These are phyloP conservation scores for Tetragonula clypearis DNA, from an alignment of 1,140 invertebrate genomes.

Conservation along the genomic window DNA sequence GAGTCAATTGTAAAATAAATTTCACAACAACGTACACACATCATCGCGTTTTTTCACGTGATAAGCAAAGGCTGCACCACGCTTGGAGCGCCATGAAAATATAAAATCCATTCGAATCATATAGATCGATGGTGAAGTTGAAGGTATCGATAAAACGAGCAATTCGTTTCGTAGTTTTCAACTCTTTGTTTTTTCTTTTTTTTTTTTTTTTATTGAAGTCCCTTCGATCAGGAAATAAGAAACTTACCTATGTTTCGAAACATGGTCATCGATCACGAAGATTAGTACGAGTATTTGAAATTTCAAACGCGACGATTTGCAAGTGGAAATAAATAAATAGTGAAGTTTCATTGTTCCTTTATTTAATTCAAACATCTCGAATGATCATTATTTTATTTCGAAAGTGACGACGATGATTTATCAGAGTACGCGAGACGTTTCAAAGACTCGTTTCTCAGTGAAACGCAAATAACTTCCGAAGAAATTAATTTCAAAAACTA, in stretches of 20 bases:
- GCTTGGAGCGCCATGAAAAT: constrained; percentile 9
- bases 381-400: background rate
- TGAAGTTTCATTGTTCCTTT: background rate
- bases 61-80: constrained; percentile 7
- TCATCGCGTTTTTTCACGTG: background rate
- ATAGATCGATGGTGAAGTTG: background rate
- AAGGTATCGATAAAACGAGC: background rate
- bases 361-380: background rate
- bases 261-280: background rate
- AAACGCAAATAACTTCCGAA: background rate
- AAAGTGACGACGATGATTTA: background rate
- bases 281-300: background rate
- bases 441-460: background rate
- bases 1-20: background rate
- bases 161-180: background rate
- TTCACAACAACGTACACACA: background rate
- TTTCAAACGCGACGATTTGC: background rate
- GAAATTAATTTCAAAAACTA: background rate
- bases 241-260: constrained; percentile 9
- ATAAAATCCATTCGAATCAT: background rate
- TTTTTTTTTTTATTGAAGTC: background rate
- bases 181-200: background rate
- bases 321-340: background rate
- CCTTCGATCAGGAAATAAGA: background rate
- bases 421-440: background rate